phyloP scores from a whole-genome alignment of 2,888 invertebrate species.

The Drosophila stalkeri region DNA sequence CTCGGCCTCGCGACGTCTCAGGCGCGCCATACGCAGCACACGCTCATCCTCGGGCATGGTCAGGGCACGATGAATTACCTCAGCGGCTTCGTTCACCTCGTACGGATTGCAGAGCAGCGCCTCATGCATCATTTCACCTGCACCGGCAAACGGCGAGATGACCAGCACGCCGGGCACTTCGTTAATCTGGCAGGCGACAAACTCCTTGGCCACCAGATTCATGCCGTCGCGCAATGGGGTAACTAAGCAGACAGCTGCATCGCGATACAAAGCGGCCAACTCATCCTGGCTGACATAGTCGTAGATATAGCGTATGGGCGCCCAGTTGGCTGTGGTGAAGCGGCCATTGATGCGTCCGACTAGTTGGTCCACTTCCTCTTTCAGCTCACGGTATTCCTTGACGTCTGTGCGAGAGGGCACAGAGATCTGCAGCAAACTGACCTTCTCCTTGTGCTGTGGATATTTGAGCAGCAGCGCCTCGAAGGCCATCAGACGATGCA shows the following conservation, averaged over 20 bases:
- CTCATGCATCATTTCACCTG: constrained; percentile 97
- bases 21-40: constrained; percentile 93
- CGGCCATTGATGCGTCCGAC: constrained; percentile 94
- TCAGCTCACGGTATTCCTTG: constrained; percentile 94
- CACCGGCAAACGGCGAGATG: constrained; percentile 96
- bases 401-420: constrained; percentile 96
- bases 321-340: constrained; percentile 96
- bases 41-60: constrained; percentile 96
- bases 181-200: constrained; percentile 96
- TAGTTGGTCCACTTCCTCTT: constrained; percentile 95
- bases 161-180: constrained; percentile 94
- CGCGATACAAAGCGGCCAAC: constrained; percentile 93
- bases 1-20: constrained; percentile 91
- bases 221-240: constrained; percentile 95
- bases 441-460: constrained; percentile 94
- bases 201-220: constrained; percentile 97
- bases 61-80: constrained; percentile 93
- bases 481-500: constrained; percentile 93
- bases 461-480: constrained; percentile 92
- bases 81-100: constrained; percentile 94
- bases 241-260: constrained; percentile 94
- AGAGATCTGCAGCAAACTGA: constrained; percentile 92
- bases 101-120: constrained; percentile 95
- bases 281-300: constrained; percentile 95
- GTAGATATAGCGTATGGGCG: constrained; percentile 94